Evolutionary conservation across 2,797 vertebrate species (phyloP).

Genomic region (Sitta carolinensis): DNA sequence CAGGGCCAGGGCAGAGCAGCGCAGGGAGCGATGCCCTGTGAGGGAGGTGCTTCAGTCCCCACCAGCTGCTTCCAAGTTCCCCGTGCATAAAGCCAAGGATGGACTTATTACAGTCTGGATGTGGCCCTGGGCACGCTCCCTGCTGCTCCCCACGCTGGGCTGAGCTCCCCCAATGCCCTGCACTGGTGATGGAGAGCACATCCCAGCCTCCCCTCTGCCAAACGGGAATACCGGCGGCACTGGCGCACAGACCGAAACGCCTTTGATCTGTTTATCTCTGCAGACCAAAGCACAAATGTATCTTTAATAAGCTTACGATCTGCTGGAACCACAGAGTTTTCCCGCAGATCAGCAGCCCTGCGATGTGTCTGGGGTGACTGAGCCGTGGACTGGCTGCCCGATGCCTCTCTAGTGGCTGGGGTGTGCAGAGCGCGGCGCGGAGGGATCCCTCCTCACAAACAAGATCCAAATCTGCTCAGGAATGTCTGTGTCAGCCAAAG

Average conservation of each 20-base stretch:
- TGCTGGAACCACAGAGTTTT: neutral
- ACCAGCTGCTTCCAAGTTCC: neutral
- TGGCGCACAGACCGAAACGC: neutral
- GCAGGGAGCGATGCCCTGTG: fast-evolving
- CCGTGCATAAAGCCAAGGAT: neutral
- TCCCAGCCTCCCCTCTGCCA: neutral
- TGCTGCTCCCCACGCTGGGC: fast-evolving
- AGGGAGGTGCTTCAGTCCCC: neutral
- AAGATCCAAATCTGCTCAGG: conserved; percentile 33
- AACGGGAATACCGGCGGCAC: fast-evolving
- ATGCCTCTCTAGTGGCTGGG: neutral
- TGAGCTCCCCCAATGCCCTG: neutral
- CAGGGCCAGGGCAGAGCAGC: fast-evolving
- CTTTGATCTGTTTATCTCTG: conserved; percentile 26
- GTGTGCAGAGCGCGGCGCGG: fast-evolving
- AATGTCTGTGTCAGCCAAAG: neutral
- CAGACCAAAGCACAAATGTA: conserved; percentile 12
- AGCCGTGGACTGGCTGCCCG: neutral
- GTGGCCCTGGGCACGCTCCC: neutral
- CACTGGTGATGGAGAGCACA: fast-evolving
- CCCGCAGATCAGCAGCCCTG: neutral
- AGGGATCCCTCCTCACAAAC: neutral
- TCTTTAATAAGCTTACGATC: conserved; percentile 26
- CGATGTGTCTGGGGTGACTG: neutral
- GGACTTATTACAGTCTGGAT: neutral